A percentile compares a stretch with the other conserved stretches of the same genome.
Evolutionary conservation across 2,888 invertebrate genomes (phyloP).

Genomic region (Mesochorus sp.): DNA sequence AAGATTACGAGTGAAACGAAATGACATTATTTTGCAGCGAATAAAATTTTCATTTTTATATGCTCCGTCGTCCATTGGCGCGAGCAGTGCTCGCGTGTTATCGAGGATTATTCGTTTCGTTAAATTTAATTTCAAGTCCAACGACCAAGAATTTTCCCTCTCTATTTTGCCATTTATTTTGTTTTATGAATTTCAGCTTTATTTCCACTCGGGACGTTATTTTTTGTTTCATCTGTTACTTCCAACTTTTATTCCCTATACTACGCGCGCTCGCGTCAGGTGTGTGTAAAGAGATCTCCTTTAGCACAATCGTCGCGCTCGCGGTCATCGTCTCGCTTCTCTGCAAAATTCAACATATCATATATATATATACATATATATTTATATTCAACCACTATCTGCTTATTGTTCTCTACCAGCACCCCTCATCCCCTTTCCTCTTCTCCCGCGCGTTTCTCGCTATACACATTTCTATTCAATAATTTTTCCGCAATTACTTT

Average conservation of each 20-base stretch:
- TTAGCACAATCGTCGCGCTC: slow-evolving; percentile 32
- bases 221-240: slow-evolving; percentile 1
- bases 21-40: background rate
- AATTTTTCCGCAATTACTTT: slow-evolving; percentile 61
- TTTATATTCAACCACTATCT: slow-evolving; percentile 20
- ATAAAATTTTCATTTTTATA: slow-evolving; percentile 11
- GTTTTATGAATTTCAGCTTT: slow-evolving; percentile 11
- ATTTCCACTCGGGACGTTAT: background rate
- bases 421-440: background rate
- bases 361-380: no score
- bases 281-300: slow-evolving; percentile 50
- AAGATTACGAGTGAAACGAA: background rate
- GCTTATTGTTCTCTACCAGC: slow-evolving; percentile 27
- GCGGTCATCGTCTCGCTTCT: slow-evolving; percentile 39
- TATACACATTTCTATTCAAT: slow-evolving; percentile 43
- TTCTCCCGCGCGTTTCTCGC: background rate
- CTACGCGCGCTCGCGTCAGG: slow-evolving; percentile 19
- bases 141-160: slow-evolving; percentile 6
- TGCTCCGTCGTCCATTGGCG: no score
- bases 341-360: slow-evolving; percentile 4
- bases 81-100: background rate
- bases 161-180: background rate
- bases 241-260: background rate
- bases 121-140: background rate
- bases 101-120: background rate